phyloP scores from a whole-genome alignment of 1,140 invertebrate species.

The Drosophila funebris region DNA sequence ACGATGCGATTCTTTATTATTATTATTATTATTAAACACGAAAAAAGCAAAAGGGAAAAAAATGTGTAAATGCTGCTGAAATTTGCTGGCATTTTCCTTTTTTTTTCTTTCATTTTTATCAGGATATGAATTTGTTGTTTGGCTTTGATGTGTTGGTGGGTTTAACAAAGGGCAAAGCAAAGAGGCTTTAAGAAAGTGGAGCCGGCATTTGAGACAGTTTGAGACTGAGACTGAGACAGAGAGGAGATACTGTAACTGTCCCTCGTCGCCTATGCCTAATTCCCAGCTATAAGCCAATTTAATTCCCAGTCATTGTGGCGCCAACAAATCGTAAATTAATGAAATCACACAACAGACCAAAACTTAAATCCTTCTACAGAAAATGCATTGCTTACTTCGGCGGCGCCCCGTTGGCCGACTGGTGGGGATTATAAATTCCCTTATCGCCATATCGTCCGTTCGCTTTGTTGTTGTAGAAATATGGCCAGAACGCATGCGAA shows the following conservation, averaged over 20 bases:
- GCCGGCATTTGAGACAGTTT: neutral
- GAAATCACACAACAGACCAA: conserved; percentile 57
- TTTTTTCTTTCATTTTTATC: neutral
- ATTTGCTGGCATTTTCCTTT: conserved; percentile 16
- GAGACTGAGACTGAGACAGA: neutral
- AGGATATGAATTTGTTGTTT: neutral
- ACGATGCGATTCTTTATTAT: conserved; percentile 70
- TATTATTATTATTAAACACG: conserved; percentile 55
- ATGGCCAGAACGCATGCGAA: conserved; percentile 71
- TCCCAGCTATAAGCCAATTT: conserved; percentile 68
- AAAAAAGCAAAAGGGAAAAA: conserved; percentile 28
- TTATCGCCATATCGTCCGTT: conserved; percentile 68
- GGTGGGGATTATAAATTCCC: conserved; percentile 68
- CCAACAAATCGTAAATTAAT: conserved; percentile 76
- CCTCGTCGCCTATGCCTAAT: conserved; percentile 43
- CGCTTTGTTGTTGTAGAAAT: conserved; percentile 58
- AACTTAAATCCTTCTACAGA: conserved; percentile 68
- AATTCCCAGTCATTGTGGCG: conserved; percentile 66
- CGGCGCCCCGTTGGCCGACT: conserved; percentile 50
- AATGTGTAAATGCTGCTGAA: neutral
- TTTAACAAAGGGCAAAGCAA: conserved; percentile 17
- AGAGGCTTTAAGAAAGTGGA: conserved; percentile 1
- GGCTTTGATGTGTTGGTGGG: conserved; percentile 58
- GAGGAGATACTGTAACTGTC: conserved; percentile 8
- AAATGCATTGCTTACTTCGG: conserved; percentile 48